Conservation (phyloP, 2,888 invertebrate species). For the Aporophyla nigra region DNA sequence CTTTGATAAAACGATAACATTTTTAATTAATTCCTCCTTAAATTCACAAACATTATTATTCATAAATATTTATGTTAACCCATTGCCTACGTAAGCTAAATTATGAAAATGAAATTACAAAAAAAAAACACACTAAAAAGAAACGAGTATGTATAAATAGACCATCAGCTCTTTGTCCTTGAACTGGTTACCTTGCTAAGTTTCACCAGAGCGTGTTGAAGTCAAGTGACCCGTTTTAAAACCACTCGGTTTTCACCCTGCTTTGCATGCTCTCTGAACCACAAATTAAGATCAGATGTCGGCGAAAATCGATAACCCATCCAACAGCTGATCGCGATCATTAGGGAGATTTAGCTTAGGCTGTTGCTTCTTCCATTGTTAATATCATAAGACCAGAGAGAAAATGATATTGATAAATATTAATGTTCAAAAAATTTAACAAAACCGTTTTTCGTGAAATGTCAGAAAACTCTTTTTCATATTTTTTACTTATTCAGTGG, state of each 20-base stretch:
- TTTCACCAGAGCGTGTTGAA: conserved; percentile 11
- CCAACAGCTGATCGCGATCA: not conserved
- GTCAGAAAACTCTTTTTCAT: not conserved
- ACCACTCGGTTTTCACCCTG: not conserved
- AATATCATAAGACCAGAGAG: not conserved
- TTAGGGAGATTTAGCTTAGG: not conserved
- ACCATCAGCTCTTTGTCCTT: conserved; percentile 26
- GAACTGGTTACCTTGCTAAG: conserved; percentile 11
- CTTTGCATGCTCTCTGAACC: conserved; percentile 18
- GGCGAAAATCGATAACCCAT: conserved; percentile 28
- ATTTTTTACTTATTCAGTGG: not conserved
- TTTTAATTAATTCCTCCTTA: not conserved
- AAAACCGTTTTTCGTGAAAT: not conserved
- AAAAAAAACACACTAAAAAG: conserved; percentile 1
- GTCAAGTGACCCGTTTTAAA: conserved; percentile 10
- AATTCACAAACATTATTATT: too few species aligned
- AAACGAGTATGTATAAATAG: not conserved
- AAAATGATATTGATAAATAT: not conserved
- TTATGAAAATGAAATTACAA: not conserved
- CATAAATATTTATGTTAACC: too few species aligned
- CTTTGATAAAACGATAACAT: not conserved
- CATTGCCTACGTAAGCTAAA: not conserved
- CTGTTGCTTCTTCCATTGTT: not conserved
- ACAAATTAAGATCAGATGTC: conserved; percentile 19
- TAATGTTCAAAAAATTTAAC: not conserved